phyloP scores from a whole-genome alignment of 1,140 invertebrate species.

The Frieseomelitta varia region DNA sequence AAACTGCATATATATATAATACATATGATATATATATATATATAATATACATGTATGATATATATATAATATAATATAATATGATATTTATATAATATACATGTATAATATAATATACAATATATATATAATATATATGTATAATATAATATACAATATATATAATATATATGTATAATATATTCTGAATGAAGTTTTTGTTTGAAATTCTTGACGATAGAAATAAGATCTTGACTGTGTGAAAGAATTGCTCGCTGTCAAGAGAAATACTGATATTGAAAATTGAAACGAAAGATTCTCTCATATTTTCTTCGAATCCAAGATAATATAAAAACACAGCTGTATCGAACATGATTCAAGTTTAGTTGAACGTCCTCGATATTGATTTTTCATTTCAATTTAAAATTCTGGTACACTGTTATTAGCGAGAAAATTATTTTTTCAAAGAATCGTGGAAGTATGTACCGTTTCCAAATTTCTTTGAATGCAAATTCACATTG shows the following conservation, averaged over 20 bases:
- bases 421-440: no score
- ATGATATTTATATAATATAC: no score
- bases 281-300: not conserved
- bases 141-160: no score
- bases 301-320: not conserved
- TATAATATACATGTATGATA: no score
- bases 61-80: no score
- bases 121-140: no score
- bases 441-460: not conserved
- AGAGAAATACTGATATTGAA: not conserved
- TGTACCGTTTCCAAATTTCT: not conserved
- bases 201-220: not conserved
- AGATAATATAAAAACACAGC: no score
- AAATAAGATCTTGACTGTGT: not conserved
- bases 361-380: not conserved
- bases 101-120: no score
- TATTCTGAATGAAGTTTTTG: not conserved
- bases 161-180: no score
- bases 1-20: not conserved
- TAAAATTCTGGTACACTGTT: not conserved
- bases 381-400: not conserved
- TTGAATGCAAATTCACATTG: not conserved
- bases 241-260: not conserved
- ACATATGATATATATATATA: no score
- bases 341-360: not conserved